Base-by-base conservation (phyloP, 2,797 vertebrate species). In the Pogonophryne albipinna region DNA sequence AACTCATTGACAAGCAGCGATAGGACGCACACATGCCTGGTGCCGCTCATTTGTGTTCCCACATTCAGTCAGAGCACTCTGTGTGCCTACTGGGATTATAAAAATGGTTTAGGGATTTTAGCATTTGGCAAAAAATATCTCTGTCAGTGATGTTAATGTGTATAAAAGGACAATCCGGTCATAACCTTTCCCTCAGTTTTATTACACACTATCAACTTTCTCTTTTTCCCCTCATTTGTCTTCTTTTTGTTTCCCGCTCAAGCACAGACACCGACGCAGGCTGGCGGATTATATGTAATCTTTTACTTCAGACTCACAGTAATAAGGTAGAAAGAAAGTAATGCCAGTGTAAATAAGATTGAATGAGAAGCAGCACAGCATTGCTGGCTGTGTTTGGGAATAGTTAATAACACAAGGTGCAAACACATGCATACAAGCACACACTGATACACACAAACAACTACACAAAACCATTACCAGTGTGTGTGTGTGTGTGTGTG, bases 401-500 rank as follows among this genome's bases (percentile, higher is more conserved):
- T 64, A 87, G 79, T 81, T 86, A 44, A 78, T 74, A 82, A 81
- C 80, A 78, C 55, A 17, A 86, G 65, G 79, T 86, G 66, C 76
- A 82, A 86, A 78, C 66, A 79, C 73, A 83, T 15, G 58, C 63
- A 74, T 23, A 19, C 72, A 62, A 41, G 58, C 34, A 11, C 58
- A 77, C 64, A n/a, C 60, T 60, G 45, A 78, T 14, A 20, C 20
- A 59, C 75, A 75, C 75, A 81, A 72, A 79, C 61, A 72, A 70
- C 65, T 42, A 79, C 79, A 88, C 83, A 78, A 82, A 84, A 76
- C 61, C 78, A 85, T 90, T 82, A 87, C 73, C 60, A 58, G 53
- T 27, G 71, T 77, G 27, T 27, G 27, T 47, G 53, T 27, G 71
- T 77, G 27, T 27, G 27, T 47, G 76, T 60, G 59, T 56, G 80